A percentile compares a stretch with the other conserved stretches of the same genome.
These are phyloP conservation scores for Callipepla squamata DNA, from an alignment of 2,113 vertebrate species.

Conservation along the genomic window DNA sequence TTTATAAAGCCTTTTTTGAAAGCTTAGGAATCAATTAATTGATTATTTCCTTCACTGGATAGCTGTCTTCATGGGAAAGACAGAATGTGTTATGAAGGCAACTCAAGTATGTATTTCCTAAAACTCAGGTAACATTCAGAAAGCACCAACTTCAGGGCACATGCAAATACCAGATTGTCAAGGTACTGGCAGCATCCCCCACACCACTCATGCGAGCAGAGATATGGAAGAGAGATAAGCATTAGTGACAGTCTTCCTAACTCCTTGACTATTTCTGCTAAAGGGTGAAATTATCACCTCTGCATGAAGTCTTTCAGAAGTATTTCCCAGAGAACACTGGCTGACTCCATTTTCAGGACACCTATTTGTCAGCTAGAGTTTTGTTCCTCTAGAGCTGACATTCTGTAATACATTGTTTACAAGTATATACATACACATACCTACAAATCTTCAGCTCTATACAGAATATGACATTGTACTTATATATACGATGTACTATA, in stretches of 20 bases:
- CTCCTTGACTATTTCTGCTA: not conserved
- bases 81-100: not conserved
- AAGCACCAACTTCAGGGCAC: not conserved
- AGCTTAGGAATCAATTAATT: not conserved
- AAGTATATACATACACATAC: not conserved
- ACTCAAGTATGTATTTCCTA: not conserved
- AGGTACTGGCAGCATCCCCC: not conserved
- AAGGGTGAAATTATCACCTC: not conserved
- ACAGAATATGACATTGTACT: not conserved
- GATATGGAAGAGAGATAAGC: not conserved
- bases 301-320: not conserved
- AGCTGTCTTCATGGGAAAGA: not conserved
- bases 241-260: not conserved
- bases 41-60: not conserved
- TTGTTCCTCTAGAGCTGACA: not conserved
- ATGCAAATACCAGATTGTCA: accelerated
- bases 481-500: no score
- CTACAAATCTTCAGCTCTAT: not conserved
- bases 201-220: not conserved
- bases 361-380: not conserved
- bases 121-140: not conserved
- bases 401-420: not conserved
- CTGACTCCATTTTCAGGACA: not conserved
- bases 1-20: not conserved
- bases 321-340: not conserved